Base-by-base conservation (phyloP, 2,797 vertebrate genomes). In the Galagoides demidoff region DNA sequence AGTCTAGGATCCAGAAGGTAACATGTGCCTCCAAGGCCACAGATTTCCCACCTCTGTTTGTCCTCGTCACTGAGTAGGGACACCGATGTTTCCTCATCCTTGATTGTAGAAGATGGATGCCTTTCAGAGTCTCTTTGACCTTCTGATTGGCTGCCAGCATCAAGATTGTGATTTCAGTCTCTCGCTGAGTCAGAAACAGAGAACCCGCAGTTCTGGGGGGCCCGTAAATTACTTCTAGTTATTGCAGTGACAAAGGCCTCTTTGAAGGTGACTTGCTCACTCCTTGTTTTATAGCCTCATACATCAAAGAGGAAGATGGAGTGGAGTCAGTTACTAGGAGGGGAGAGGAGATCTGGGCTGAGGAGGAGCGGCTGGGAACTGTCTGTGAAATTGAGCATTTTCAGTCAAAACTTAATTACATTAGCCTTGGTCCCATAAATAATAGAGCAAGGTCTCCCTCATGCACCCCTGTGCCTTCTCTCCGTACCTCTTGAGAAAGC, bases 221-320 rank as follows among this genome's bases (percentile, higher is more conserved):
- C 97, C 98, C 97, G 98, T 98, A 98, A 99, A 99, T 99, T 98
- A 98, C 98, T 99, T 98, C 98, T 98, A 98, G 98, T 98, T 99
- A 98, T 99, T 98, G 97, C 97, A 92, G 95, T 98, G 98, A 98
- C 98, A 98, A 98, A 98, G 98, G 98, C 98, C 97, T 96, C 98
- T 95, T 98, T 95, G 98, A 99, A 99, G 99, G 99, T 99, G 99
- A 99, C 98, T 99, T 98, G 98, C 98, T 99, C 99, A 99, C 98
- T 98, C 98, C 98, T 98, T 98, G 97, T 97, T 98, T 99, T 99
- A 99, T 99, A 98, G 98, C 98, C 98, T 99, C 98, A 98, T 99
- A 98, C 97, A 99, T 99, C 99, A 99, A 98, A 98, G 96, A 49
- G 89, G 96, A 98, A 98, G 97, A 96, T 92, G 94, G 95, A 97